phyloP scores from a whole-genome alignment of 2,888 invertebrate species.

The Ephialtes manifestator region DNA sequence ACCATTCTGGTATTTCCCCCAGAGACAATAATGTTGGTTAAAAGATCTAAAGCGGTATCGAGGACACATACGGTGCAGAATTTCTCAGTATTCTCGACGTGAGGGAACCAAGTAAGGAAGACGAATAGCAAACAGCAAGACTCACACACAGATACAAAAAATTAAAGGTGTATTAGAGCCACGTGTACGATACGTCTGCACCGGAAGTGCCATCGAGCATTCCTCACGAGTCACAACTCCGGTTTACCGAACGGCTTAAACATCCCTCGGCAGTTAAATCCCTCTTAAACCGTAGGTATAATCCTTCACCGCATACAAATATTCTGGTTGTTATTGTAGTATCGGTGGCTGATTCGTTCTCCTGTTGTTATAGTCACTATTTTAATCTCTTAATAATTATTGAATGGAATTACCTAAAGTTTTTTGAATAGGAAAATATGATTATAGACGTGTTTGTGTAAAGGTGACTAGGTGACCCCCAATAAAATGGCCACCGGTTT shows the following conservation, averaged over 20 bases:
- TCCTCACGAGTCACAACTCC: neutral
- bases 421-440: neutral
- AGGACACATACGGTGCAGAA: neutral
- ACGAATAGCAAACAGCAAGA: neutral
- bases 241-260: neutral
- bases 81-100: slow-evolving; percentile 8
- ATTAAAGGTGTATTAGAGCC: neutral
- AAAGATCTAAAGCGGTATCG: slow-evolving; percentile 9
- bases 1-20: slow-evolving; percentile 22
- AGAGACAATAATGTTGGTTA: neutral
- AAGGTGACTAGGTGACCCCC: neutral
- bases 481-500: neutral
- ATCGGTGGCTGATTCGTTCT: neutral
- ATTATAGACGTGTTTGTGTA: neutral
- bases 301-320: neutral
- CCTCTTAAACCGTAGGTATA: neutral
- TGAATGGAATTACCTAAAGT: neutral
- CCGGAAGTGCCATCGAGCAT: neutral
- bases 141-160: neutral
- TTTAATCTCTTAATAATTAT: neutral
- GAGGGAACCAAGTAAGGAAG: slow-evolving; percentile 1
- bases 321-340: slow-evolving; percentile 1
- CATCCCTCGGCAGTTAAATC: neutral
- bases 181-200: neutral
- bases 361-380: neutral